These are phyloP conservation scores for Diaperis boleti DNA, from an alignment of 2,888 invertebrate genomes.

Conservation along the genomic window DNA sequence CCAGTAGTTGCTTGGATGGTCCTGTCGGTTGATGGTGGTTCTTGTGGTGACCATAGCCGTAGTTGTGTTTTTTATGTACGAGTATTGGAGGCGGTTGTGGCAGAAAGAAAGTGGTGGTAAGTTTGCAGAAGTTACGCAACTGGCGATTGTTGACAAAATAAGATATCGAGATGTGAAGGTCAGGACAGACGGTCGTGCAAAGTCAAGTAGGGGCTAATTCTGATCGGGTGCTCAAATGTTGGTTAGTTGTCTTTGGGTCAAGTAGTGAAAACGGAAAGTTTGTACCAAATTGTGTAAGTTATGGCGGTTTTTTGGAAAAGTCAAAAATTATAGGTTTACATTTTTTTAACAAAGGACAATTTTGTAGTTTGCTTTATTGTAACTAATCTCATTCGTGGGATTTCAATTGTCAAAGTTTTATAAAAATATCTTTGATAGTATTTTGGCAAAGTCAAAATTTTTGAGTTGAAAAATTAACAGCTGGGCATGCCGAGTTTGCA, in stretches of 20 bases:
- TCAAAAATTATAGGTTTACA: no score
- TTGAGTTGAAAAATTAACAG: no score
- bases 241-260: background rate
- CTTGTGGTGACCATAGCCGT: no score
- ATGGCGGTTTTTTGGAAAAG: no score
- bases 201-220: background rate
- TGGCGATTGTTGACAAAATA: background rate
- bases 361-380: no score
- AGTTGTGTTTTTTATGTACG: background rate
- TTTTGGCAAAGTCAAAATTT: no score
- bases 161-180: background rate
- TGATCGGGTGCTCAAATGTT: background rate
- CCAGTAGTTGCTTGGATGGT: constrained; percentile 3
- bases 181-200: constrained; percentile 2
- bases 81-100: constrained; percentile 5
- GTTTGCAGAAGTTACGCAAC: constrained; percentile 1
- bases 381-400: no score
- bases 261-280: background rate
- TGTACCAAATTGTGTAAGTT: no score
- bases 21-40: background rate
- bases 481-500: no score
- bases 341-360: no score
- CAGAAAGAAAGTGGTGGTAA: background rate
- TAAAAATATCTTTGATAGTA: no score
- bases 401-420: no score